Conservation (phyloP, 2,888 invertebrate genomes). For the Gerris lacustris region DNA sequence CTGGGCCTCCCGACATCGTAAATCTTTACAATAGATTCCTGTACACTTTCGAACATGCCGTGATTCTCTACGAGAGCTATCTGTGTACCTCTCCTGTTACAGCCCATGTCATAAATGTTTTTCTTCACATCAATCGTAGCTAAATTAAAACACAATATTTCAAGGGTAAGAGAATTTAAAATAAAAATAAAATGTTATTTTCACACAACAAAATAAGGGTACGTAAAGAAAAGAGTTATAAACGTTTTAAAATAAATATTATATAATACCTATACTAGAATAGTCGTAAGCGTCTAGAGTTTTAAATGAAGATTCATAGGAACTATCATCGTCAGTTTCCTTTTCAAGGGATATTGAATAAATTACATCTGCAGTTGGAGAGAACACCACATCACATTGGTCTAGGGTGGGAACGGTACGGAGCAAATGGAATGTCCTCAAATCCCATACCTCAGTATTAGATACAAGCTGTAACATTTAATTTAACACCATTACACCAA, state of each 20-base stretch:
- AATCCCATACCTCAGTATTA: constrained; percentile 97
- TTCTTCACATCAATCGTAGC: constrained; percentile 88
- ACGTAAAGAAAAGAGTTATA: no score
- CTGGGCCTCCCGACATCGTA: constrained; percentile 84
- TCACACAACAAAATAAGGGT: no score
- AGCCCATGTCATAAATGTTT: constrained; percentile 73
- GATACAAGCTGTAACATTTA: constrained; percentile 63
- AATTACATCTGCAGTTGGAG: constrained; percentile 70
- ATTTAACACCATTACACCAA: background rate
- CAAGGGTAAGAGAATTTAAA: background rate
- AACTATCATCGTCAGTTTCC: constrained; percentile 51
- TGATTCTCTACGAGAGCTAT: constrained; percentile 85
- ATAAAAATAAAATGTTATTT: background rate
- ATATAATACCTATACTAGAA: constrained; percentile 62
- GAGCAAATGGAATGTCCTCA: constrained; percentile 83
- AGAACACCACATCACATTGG: constrained; percentile 81
- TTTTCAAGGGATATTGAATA: constrained; percentile 75
- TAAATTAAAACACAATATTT: constrained; percentile 36
- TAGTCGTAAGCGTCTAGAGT: constrained; percentile 91
- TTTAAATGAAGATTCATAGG: constrained; percentile 84
- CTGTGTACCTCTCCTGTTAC: constrained; percentile 71
- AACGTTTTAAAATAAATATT: background rate
- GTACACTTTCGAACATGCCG: constrained; percentile 66
- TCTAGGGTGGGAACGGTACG: constrained; percentile 89
- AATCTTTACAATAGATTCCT: constrained; percentile 78